These are phyloP conservation scores for Mayetiola destructor DNA, from an alignment of 2,888 invertebrate species.

Conservation along the genomic window DNA sequence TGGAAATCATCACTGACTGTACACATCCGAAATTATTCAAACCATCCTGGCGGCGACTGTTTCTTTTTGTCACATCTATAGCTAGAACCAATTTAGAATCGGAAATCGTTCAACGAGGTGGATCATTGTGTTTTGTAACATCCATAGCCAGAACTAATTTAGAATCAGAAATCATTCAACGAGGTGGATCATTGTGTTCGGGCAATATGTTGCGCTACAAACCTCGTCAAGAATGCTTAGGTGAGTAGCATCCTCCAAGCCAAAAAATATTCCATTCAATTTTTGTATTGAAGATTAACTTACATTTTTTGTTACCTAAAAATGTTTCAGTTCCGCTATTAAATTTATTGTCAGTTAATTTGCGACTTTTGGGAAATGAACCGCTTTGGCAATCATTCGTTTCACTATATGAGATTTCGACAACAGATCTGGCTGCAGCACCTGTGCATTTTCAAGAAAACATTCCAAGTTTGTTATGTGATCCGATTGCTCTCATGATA, in stretches of 20 bases:
- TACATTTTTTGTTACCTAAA: background rate
- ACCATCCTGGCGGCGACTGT: slow-evolving; percentile 56
- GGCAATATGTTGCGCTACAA: slow-evolving; percentile 47
- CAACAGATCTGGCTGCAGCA: slow-evolving; percentile 28
- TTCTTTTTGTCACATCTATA: slow-evolving; percentile 78
- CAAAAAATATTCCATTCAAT: background rate
- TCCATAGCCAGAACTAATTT: slow-evolving; percentile 83
- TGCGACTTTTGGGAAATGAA: slow-evolving; percentile 52
- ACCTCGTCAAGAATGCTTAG: slow-evolving; percentile 66
- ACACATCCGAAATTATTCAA: slow-evolving; percentile 59
- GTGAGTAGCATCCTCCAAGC: slow-evolving; percentile 32
- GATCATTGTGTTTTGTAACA: slow-evolving; percentile 60
- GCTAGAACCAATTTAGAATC: slow-evolving; percentile 86
- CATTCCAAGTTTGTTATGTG: slow-evolving; percentile 71
- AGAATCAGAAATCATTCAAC: slow-evolving; percentile 80
- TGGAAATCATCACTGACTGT: slow-evolving; percentile 86
- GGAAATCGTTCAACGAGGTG: slow-evolving; percentile 81
- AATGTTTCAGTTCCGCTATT: slow-evolving; percentile 61
- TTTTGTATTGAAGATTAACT: background rate
- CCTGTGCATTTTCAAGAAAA: slow-evolving; percentile 40
- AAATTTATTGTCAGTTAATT: slow-evolving; percentile 76
- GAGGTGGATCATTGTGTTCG: slow-evolving; percentile 61
- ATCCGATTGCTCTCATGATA: slow-evolving; percentile 72
- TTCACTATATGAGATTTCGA: slow-evolving; percentile 31
- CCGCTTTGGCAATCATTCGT: slow-evolving; percentile 41